Base-by-base conservation (phyloP, 1,140 invertebrate species). In the Asbolus verrucosus region DNA sequence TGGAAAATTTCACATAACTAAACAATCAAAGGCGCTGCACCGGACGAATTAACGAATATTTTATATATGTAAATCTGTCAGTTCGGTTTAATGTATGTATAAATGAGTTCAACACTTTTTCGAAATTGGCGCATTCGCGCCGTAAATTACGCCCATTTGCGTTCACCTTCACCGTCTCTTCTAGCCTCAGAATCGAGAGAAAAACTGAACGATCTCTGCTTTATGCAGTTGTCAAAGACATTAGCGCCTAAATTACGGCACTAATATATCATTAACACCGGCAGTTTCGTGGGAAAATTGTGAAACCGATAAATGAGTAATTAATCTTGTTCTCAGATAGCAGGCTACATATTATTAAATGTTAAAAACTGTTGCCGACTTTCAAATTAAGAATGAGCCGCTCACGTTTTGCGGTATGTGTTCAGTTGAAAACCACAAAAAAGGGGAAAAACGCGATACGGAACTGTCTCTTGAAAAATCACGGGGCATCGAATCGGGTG, bases 41-140 rank as follows among this genome's bases (percentile, higher is more conserved):
- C 11, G 30, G 15, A 19, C 24, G 11, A 60, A 41, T 60, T 39
- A 68, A 41, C 54, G 15, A 36, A 46, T 38, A 68, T 54, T 68
- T 68, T 68, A 68, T 60, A 36, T 8, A 39, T 16, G 59, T 68
- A 68, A 68, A 68, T 68, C 66, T 41, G 24, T 68, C 66, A 21
- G 50, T 68, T 46, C 39, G 33, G 11, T 59, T 36, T 67, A 59
- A 67, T 50, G 60, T 60, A 67, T 21, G 43, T 50, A 50, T 50
- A 50, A 50, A 50, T 50, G 43, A 18, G 18, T 50, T 50, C 21
- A 50, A 50, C 19, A 50, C 43, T 50, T 24, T 54, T 24, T 27
- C 21, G 21, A 54, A 54, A 54, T 54, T 54, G 46, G 46, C 21
- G 21, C 46, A 54, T 9, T 54, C 11, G 0, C 18, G 46, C 21